Evolutionary conservation across 2,797 vertebrate species (phyloP).

Genomic region (Lithobates sylvaticus): DNA sequence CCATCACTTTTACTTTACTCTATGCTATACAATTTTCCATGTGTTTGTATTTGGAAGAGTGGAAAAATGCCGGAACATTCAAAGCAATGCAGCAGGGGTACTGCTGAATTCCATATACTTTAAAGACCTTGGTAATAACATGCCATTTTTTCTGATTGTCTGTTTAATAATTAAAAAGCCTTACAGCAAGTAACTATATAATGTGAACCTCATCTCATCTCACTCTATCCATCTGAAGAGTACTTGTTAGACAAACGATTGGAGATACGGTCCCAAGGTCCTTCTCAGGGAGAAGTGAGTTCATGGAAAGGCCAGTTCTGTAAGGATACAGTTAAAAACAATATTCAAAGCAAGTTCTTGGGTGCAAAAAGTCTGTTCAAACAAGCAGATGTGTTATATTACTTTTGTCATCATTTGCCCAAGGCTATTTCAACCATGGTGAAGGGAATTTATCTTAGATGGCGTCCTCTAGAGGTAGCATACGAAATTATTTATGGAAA

Average conservation of each 20-base stretch:
- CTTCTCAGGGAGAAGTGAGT: slow-evolving; percentile 35
- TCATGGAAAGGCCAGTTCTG: slow-evolving; percentile 46
- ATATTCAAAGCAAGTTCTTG: neutral
- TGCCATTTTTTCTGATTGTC: slow-evolving; percentile 41
- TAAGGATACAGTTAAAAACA: slow-evolving; percentile 5
- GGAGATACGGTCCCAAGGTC: slow-evolving; percentile 25
- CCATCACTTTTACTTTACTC: slow-evolving; percentile 38
- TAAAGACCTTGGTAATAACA: slow-evolving; percentile 53
- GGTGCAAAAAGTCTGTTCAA: neutral
- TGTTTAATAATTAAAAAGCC: slow-evolving; percentile 62
- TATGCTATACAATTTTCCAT: slow-evolving; percentile 36
- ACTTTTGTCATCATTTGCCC: neutral
- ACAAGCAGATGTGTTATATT: slow-evolving; percentile 3
- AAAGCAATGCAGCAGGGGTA: slow-evolving; percentile 12
- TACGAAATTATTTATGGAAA: neutral
- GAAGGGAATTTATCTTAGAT: too few relatives aligned
- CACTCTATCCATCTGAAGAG: slow-evolving; percentile 14
- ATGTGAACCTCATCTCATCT: slow-evolving; percentile 50
- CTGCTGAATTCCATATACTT: slow-evolving; percentile 25
- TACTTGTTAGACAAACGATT: slow-evolving; percentile 21
- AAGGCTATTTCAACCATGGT: neutral
- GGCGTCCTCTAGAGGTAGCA: too few relatives aligned
- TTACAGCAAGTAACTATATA: slow-evolving; percentile 48
- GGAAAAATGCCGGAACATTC: neutral
- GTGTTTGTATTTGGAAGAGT: slow-evolving; percentile 25